Evolutionary conservation across 2,797 vertebrate species (phyloP).

Genomic region (Bradypus variegatus): DNA sequence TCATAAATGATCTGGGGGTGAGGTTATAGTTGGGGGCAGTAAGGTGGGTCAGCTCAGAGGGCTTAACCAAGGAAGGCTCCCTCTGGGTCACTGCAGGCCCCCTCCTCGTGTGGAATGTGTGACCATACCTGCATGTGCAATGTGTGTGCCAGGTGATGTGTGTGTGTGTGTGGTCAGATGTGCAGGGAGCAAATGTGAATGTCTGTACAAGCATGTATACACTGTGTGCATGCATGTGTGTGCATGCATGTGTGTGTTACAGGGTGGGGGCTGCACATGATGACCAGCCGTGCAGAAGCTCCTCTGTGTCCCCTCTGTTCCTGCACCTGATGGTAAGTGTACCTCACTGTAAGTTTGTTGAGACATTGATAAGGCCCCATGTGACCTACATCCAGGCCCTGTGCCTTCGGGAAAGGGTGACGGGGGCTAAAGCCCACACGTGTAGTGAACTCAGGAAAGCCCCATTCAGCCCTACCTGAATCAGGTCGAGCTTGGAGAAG

Average conservation of each 20-base stretch:
- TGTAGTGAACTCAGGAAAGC: too few species aligned
- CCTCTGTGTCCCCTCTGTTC: background rate
- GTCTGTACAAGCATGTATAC: background rate
- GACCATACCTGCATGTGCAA: background rate
- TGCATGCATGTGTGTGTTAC: background rate
- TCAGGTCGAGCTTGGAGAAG: slow-evolving; percentile 75
- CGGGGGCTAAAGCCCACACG: background rate
- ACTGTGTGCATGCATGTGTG: background rate
- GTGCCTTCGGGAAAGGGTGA: background rate
- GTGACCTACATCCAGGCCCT: accelerated
- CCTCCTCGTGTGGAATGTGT: too few species aligned
- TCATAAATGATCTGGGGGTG: accelerated
- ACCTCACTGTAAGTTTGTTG: background rate
- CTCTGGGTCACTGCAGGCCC: background rate
- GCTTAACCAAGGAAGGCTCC: background rate
- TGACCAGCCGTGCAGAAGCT: background rate
- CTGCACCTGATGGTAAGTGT: background rate
- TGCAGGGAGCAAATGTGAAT: background rate
- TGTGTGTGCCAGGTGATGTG: background rate
- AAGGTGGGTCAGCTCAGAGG: background rate
- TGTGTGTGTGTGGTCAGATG: background rate
- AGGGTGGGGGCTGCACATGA: background rate
- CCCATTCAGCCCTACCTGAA: slow-evolving; percentile 72
- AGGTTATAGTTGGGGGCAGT: accelerated
- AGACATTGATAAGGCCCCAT: background rate